Evolutionary conservation across 2,113 vertebrate genomes (phyloP), one percentile per base, ranked within the genome.

Genomic region (Chionodraco myersi): DNA sequence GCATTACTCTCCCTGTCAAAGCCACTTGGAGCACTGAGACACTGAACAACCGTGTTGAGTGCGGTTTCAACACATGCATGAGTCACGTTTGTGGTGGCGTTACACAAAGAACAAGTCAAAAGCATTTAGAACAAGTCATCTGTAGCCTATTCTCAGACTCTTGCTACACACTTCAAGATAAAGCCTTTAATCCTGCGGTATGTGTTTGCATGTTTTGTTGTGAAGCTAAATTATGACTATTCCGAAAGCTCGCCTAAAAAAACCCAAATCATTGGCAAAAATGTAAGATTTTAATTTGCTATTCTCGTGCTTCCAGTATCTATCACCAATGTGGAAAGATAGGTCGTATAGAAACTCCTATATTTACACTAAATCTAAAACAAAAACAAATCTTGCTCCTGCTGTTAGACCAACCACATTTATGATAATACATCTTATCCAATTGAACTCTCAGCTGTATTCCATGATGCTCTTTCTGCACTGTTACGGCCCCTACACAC

Each of bases 1-100:
- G 88, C 70, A 84, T 83, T 69, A 87, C 68, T 77, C 65, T 45
- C 75, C 7, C 75, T 83, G 85, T 84, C 85, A 86, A 82, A 86
- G 72, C 15, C 26, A 76, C 78, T 86, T 21, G 52, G 64, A 73
- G 41, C 58, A 45, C 0, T 41, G 53, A 63, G 21, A 71, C 5
- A 36, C 67, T 48, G 76, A 58, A 85, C 80, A 70, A 70, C 67
- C 36, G 26, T 5, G 69, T 5, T 52, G 41, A 77, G 61, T 30
- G 61, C 65, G 52, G 62, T 52, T 75, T 60, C 9, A 71, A 72
- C 49, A 67, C 23, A 62, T 45, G 48, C 6, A 65, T 72, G n/a
- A 12, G 26, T 54, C 34, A 21, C 0, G 30, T 70, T 2, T 11
- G 3, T 11, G 5, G 5, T 13, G 23, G 4, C 5, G 30, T 45